Percentiles rank a stretch among this genome's conserved stretches.
Evolutionary conservation across 2,888 invertebrate species (phyloP).

Genomic region (Priocnemis perturbator): DNA sequence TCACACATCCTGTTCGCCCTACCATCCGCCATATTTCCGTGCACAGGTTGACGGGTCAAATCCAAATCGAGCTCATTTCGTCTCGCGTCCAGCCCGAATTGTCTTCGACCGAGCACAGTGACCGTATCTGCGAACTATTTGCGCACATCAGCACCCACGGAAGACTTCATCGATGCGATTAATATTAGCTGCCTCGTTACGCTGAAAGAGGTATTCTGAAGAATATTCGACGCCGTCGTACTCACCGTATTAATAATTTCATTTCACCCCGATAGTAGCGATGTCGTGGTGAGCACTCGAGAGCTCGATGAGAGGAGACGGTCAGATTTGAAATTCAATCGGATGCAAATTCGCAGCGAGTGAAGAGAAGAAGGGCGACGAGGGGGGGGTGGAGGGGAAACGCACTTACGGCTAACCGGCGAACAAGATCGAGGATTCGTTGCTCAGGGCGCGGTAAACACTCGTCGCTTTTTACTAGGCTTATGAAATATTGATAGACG

Average conservation of each 20-base stretch:
- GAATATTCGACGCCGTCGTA: constrained; percentile 13
- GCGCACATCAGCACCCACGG: no score
- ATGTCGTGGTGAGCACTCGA: constrained; percentile 29
- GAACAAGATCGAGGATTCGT: constrained; percentile 67
- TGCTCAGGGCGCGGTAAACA: constrained; percentile 67
- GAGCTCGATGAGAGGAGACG: constrained; percentile 35
- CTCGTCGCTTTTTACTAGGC: constrained; percentile 68
- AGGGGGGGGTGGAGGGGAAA: constrained; percentile 24
- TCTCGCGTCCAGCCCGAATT: no score
- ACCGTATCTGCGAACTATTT: no score
- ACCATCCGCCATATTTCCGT: no score
- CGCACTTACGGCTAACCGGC: constrained; percentile 61
- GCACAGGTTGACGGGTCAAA: no score
- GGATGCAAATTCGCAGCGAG: constrained; percentile 67
- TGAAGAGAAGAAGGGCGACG: no score
- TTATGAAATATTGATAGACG: constrained; percentile 72
- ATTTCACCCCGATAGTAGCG: constrained; percentile 45
- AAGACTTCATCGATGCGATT: no score
- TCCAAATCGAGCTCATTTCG: no score
- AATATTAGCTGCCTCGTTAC: no score
- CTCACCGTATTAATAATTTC: constrained; percentile 49
- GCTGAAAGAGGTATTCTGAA: no score
- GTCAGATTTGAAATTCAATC: constrained; percentile 72
- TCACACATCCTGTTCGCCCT: no score
- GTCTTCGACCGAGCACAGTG: no score